Evolutionary conservation across 2,797 vertebrate species (phyloP), one percentile per base, ranked within the genome.

Genomic region (Enteromius fasciolatus): DNA sequence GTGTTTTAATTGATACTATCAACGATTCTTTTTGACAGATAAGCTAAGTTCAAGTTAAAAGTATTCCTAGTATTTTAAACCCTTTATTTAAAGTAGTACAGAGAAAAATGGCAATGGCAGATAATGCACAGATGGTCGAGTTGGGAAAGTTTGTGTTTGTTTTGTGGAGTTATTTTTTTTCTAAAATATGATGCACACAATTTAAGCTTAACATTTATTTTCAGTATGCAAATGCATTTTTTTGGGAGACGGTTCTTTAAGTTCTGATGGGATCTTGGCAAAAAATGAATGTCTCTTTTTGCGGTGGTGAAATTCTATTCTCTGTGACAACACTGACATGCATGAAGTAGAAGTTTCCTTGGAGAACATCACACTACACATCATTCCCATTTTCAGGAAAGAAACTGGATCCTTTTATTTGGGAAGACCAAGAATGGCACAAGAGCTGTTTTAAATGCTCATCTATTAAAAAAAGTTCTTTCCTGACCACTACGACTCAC

Each of bases 401-500:
- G 81, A 78, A 90, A 89, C 82, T 76, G 33, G 83, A 90, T 88
- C 84, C 67, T 87, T 90, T 87, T 84, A 89, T 90, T 87, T 68
- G 84, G 80, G 78, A 61, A 88, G 85, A 86, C 86, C 86, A 88
- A 75, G 78, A 90, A 89, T 83, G 63, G 84, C 61, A 85, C 86
- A 39, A 83, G 83, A 87, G 79, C 85, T 86, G 87, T 90, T 89
- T 88, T 90, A 91, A 87, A 87, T 84, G 78, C 85, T 90, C 72
- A 87, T 88, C 80, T 85, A 87, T 89, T 88, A 92, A 84, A 87
- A 91, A 90, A 85, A 87, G 80, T 75, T 87, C 48, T 67, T 78
- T 81, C 59, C 85, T 77, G 86, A 89, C 89, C 89, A 63, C 90
- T 85, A 79, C 82, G 86, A 85, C 87, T 89, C 89, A 87, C 28